Conservation (phyloP, 1,140 invertebrate genomes). For the Lordiphosa collinella region DNA sequence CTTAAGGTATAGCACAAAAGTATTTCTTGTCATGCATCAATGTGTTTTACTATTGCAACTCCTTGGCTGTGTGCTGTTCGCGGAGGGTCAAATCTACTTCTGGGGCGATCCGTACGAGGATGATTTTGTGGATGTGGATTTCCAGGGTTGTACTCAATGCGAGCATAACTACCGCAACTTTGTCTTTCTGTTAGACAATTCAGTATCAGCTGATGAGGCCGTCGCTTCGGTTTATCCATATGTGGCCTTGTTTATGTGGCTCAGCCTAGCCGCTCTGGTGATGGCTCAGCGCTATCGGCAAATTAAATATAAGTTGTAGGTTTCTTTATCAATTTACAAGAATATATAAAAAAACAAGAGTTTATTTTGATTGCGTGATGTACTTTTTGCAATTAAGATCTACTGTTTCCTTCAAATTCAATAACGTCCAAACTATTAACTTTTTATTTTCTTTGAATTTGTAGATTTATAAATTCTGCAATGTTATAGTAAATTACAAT, state of each 20-base stretch:
- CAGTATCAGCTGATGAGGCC: background rate
- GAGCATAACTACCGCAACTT: constrained; percentile 40
- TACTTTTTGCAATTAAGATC: no score
- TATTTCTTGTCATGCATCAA: no score
- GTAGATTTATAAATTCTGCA: no score
- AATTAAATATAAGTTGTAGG: background rate
- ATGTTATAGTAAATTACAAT: no score
- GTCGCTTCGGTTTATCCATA: constrained; percentile 24
- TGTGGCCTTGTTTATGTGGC: constrained; percentile 39
- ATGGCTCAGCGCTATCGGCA: constrained; percentile 26
- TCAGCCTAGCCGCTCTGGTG: constrained; percentile 29
- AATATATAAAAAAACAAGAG: background rate
- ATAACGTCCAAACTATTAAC: no score
- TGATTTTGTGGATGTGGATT: constrained; percentile 44
- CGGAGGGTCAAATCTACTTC: constrained; percentile 5
- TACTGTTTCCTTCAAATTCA: no score
- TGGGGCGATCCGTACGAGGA: constrained; percentile 17
- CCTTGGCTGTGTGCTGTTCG: constrained; percentile 9
- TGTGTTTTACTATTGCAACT: background rate
- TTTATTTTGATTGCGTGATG: background rate
- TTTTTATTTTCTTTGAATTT: no score
- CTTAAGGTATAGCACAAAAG: no score
- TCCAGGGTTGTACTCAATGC: constrained; percentile 28
- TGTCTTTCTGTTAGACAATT: constrained; percentile 36
- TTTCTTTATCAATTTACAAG: background rate